phyloP scores from a whole-genome alignment of 2,797 vertebrate genomes.

The Urosaurus nigricauda region DNA sequence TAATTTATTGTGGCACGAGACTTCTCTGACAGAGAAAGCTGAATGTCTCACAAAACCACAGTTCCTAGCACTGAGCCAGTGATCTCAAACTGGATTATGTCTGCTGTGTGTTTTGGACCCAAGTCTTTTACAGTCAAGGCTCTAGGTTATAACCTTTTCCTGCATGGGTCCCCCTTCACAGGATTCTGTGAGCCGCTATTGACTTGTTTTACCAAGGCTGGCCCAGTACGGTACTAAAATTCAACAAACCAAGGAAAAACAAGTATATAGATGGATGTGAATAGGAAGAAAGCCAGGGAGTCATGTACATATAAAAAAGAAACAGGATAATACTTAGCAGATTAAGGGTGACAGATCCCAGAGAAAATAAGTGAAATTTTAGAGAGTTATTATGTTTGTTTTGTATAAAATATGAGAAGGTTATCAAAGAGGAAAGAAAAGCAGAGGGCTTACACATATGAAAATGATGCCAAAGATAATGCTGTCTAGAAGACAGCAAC shows the following conservation, averaged over 20 bases:
- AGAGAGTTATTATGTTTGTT: neutral
- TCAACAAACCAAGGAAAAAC: neutral
- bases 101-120: too few relatives aligned
- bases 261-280: neutral
- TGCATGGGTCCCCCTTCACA: too few relatives aligned
- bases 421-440: slow-evolving; percentile 8
- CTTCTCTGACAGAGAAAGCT: too few relatives aligned
- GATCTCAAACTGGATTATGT: too few relatives aligned
- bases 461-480: slow-evolving; percentile 21
- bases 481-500: neutral
- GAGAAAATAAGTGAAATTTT: neutral
- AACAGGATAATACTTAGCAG: neutral
- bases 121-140: too few relatives aligned
- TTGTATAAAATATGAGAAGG: neutral
- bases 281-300: neutral
- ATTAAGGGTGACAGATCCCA: neutral
- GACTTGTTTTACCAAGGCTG: too few relatives aligned
- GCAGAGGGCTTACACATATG: neutral
- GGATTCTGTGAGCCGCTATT: too few relatives aligned
- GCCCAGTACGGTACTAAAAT: too few relatives aligned
- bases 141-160: too few relatives aligned
- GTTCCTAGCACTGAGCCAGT: too few relatives aligned
- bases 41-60: too few relatives aligned
- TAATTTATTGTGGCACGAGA: too few relatives aligned
- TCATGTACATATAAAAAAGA: neutral